Base-by-base conservation (phyloP, 2,113 vertebrate genomes). In the Calyptomena viridis region DNA sequence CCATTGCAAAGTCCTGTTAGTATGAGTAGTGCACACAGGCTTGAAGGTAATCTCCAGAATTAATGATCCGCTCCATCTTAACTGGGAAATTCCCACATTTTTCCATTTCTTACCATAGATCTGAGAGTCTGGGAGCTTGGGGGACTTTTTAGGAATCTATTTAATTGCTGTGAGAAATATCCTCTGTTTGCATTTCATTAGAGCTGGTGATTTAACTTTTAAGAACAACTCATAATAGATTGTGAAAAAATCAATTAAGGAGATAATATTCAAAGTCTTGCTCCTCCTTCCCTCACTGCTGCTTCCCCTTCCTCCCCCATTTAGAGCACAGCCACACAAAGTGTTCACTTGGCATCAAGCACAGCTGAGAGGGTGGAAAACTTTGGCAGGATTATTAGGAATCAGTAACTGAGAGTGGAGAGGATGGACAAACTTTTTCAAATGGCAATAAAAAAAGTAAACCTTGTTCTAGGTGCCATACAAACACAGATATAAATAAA, bases 351-450 rank as follows among this genome's bases (percentile, higher is more conserved):
- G 91, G 86, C 93, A 95, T 46, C 60, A 89, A 90, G 55, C 86
- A 63, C 56, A 81, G 64, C 68, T 89, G 75, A 93, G 90, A 92
- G 83, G 27, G 39, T 77, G 84, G 68, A 89, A 92, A 95, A 94
- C 83, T 94, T 88, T 87, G 83, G 55, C 86, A 96, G 72, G 56
- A 92, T 84, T 64, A 88, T 33, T 35, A 94, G n/a, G 12, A 94
- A 93, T 84, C 50, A 85, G 33, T 89, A 89, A 89, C 62, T 64
- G 69, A 72, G 53, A 73, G 30, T 24, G 35, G 21, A 89, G 31
- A 40, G 49, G 47, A 81, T 52, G 42, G 52, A 92, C 35, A 89
- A 90, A 80, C 23, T 76, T 87, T 79, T 92, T 77, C 76, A 88
- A 79, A 84, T 8, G 39, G 50, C 17, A 84, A 74, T 25, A 63